These are phyloP conservation scores for Acleris holmiana DNA, from an alignment of 2,888 invertebrate species.

Conservation along the genomic window DNA sequence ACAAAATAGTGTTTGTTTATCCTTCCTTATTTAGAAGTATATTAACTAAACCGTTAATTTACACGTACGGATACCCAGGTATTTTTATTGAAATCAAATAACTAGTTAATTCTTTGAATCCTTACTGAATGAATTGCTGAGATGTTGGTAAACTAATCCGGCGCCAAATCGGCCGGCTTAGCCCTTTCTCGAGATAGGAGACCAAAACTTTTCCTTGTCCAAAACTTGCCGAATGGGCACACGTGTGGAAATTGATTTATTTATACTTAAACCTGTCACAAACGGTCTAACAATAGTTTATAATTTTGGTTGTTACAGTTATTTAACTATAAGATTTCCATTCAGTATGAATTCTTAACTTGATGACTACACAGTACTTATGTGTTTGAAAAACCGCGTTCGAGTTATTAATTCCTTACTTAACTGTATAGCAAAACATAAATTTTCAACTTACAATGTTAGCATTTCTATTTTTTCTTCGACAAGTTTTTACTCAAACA, in stretches of 20 bases:
- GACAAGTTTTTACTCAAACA: too few species aligned
- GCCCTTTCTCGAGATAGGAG: conserved; percentile 16
- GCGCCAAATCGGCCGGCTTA: conserved; percentile 24
- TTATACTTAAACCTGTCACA: conserved; percentile 3
- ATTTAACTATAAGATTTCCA: too few species aligned
- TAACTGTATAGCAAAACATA: too few species aligned
- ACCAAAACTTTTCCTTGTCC: conserved; percentile 21
- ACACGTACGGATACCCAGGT: not conserved
- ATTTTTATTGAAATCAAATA: not conserved
- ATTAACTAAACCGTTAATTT: too few species aligned
- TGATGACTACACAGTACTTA: too few species aligned
- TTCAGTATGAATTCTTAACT: too few species aligned
- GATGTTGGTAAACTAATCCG: conserved; percentile 19
- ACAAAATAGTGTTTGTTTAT: too few species aligned
- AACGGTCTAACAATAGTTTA: conserved; percentile 4
- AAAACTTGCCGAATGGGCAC: conserved; percentile 7
- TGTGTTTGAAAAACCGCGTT: too few species aligned
- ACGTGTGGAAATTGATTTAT: conserved; percentile 35
- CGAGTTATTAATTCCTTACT: too few species aligned
- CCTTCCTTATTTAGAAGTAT: too few species aligned
- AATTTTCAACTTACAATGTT: too few species aligned
- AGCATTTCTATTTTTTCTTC: too few species aligned
- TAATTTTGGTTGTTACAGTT: not conserved
- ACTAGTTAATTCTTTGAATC: not conserved
- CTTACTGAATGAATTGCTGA: conserved; percentile 15